phyloP scores from a whole-genome alignment of 2,888 invertebrate genomes.

The Entomobrya multifasciata region DNA sequence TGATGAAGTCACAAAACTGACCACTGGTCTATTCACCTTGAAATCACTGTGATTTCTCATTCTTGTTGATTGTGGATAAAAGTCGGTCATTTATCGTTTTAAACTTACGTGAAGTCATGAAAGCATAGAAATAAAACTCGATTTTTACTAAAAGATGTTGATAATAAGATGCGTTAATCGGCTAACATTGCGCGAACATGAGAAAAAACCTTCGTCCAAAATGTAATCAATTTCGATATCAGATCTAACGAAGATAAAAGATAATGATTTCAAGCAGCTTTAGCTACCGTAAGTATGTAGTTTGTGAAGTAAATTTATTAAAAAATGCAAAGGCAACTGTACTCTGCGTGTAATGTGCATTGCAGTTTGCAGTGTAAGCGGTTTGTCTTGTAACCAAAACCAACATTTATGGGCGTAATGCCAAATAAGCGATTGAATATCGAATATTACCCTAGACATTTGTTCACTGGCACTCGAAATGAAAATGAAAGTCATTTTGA shows the following conservation, averaged over 20 bases:
- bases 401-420: constrained; percentile 1
- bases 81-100: constrained; percentile 49
- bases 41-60: neutral
- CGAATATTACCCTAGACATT: neutral
- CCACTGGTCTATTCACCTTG: constrained; percentile 9
- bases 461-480: constrained; percentile 8
- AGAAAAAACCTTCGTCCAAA: neutral
- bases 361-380: neutral
- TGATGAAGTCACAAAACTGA: constrained; percentile 55
- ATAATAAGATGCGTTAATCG: neutral
- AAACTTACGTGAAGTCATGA: neutral
- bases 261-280: constrained; percentile 10
- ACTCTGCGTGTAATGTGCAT: no score
- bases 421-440: constrained; percentile 50
- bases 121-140: neutral
- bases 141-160: neutral
- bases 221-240: constrained; percentile 56
- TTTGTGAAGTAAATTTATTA: no score
- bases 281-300: neutral
- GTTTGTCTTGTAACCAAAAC: neutral
- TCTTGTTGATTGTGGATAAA: constrained; percentile 36
- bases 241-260: neutral
- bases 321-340: no score
- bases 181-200: neutral
- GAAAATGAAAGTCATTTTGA: constrained; percentile 59